These are phyloP conservation scores for Semicossyphus pulcher DNA, from an alignment of 2,113 vertebrate species.

Conservation along the genomic window DNA sequence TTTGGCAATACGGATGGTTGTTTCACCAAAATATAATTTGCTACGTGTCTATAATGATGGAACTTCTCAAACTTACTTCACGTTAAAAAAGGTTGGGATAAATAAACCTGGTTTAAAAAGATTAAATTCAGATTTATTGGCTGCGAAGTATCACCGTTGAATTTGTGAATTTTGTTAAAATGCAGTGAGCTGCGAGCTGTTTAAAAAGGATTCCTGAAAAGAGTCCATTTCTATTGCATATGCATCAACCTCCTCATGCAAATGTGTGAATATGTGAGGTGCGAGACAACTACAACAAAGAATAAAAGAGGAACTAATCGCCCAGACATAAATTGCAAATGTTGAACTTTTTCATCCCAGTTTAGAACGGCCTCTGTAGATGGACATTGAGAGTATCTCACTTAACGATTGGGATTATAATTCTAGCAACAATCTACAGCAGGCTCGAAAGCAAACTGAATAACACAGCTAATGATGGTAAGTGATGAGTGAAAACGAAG, in stretches of 20 bases:
- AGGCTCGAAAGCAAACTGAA: constrained; percentile 26
- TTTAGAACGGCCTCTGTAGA: not conserved
- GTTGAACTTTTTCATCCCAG: not conserved
- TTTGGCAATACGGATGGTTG: not conserved
- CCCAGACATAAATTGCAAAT: not conserved
- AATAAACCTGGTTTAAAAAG: not conserved
- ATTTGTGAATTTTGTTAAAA: not conserved
- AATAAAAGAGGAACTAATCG: not conserved
- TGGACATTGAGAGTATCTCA: not conserved
- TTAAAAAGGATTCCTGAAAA: not conserved
- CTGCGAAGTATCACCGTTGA: not conserved
- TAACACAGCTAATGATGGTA: constrained; percentile 41
- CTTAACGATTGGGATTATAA: constrained; percentile 28
- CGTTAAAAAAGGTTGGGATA: not conserved
- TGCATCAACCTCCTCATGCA: constrained; percentile 11
- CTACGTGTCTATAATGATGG: too few species aligned
- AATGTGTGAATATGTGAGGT: not conserved
- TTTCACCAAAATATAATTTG: not conserved
- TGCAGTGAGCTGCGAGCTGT: not conserved
- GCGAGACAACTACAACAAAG: not conserved
- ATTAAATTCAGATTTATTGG: not conserved
- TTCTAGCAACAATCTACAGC: constrained; percentile 31
- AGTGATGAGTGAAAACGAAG: constrained; percentile 42
- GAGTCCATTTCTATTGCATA: not conserved
- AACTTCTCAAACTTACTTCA: too few species aligned